These are phyloP conservation scores for Heliothis peltigera DNA, from an alignment of 2,888 invertebrate genomes.

Conservation along the genomic window DNA sequence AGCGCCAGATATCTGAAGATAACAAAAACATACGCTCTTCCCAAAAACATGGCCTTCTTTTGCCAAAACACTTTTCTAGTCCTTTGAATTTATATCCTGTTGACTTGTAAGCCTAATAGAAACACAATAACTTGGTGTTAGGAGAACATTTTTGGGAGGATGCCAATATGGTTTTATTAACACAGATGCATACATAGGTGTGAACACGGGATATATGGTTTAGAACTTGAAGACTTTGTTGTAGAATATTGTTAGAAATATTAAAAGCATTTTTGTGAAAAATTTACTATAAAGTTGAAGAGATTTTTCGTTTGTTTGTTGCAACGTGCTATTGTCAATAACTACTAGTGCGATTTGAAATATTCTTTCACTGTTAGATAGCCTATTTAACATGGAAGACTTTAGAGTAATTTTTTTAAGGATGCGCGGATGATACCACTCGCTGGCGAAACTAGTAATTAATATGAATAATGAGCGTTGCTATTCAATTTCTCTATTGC, in stretches of 20 bases:
- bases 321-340: too few relatives aligned
- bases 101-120: constrained; percentile 33
- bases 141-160: constrained; percentile 17
- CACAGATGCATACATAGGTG: constrained; percentile 30
- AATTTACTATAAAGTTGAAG: too few relatives aligned
- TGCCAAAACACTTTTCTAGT: constrained; percentile 21
- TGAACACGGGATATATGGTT: background rate
- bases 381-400: too few relatives aligned
- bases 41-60: background rate
- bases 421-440: too few relatives aligned
- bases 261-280: background rate
- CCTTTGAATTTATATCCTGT: constrained; percentile 24
- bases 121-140: constrained; percentile 38
- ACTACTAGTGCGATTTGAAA: too few relatives aligned
- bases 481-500: too few relatives aligned
- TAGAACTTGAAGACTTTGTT: constrained; percentile 8
- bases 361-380: too few relatives aligned
- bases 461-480: too few relatives aligned
- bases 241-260: constrained; percentile 5
- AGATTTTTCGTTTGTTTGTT: too few relatives aligned
- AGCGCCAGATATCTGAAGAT: background rate
- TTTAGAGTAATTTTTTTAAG: too few relatives aligned
- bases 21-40: background rate
- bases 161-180: constrained; percentile 50
- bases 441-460: too few relatives aligned